Conservation (phyloP, 2,797 vertebrate species). For the Anomalospiza imberbis region DNA sequence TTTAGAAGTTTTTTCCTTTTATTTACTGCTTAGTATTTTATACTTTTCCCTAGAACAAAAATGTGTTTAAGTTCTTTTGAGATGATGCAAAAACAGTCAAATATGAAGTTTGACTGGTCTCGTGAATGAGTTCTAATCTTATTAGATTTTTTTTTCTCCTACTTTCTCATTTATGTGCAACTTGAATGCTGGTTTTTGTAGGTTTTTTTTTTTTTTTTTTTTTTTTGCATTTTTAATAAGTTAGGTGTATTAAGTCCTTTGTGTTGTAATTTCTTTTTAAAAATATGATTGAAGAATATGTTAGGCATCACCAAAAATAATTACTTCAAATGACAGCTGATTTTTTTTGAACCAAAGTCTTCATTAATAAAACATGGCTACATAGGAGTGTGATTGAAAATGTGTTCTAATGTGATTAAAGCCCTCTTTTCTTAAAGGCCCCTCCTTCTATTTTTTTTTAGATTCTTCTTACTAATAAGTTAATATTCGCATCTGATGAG, state of each 20-base stretch:
- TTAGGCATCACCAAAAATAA: neutral
- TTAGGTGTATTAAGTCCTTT: neutral
- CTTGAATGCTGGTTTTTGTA: neutral
- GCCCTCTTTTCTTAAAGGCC: accelerated
- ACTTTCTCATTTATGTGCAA: neutral
- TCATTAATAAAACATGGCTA: neutral
- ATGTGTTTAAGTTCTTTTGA: neutral
- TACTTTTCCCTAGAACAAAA: neutral
- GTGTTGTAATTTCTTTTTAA: neutral
- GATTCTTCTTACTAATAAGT: neutral
- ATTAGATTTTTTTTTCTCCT: neutral
- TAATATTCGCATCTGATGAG: neutral
- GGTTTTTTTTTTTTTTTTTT: neutral
- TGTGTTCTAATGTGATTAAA: neutral
- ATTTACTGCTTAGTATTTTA: neutral
- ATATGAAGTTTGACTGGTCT: neutral
- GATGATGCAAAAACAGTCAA: neutral
- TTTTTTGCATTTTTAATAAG: neutral
- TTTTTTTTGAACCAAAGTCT: neutral
- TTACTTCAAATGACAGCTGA: neutral
- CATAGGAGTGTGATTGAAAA: neutral
- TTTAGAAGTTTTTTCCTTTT: neutral
- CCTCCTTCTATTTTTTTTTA: accelerated
- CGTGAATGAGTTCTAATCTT: neutral
- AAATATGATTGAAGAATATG: neutral